Percentiles rank a stretch among this genome's conserved stretches.
phyloP scores from a whole-genome alignment of 2,888 invertebrate species.

The Chrysolina oricalcia region DNA sequence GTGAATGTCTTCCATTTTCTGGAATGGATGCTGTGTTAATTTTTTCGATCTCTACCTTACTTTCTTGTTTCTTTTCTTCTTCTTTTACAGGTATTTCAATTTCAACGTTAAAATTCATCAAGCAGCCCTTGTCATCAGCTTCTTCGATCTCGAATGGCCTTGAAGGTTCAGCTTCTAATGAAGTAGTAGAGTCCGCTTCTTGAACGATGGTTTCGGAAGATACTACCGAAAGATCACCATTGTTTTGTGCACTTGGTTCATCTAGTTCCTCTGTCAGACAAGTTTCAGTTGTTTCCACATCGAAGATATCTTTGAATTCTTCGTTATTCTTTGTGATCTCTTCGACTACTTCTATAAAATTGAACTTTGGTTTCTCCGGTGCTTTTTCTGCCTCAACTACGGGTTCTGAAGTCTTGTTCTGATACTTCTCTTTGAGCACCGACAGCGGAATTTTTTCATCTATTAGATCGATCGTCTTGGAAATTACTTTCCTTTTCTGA shows the following conservation, averaged over 20 bases:
- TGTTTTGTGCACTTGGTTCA: background rate
- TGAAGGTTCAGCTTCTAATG: background rate
- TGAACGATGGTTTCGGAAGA: background rate
- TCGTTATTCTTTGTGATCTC: conserved; percentile 36
- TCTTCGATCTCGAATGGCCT: background rate
- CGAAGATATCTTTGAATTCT: conserved; percentile 21
- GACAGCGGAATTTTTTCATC: conserved; percentile 49
- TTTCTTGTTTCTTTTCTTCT: background rate
- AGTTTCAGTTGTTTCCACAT: background rate
- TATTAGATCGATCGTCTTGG: conserved; percentile 63
- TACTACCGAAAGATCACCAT: too few relatives aligned
- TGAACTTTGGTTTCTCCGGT: conserved; percentile 70
- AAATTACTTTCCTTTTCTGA: conserved; percentile 66
- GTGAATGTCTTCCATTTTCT: background rate
- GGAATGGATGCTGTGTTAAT: background rate
- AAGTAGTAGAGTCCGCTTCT: background rate
- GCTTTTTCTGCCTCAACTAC: conserved; percentile 52
- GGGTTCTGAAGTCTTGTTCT: conserved; percentile 12
- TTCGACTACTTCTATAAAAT: conserved; percentile 57
- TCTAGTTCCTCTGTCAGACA: background rate
- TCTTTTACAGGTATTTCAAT: conserved; percentile 28
- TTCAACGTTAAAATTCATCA: conserved; percentile 26
- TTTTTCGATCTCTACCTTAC: background rate
- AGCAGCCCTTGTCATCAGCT: background rate
- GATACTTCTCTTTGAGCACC: conserved; percentile 28